Percentiles rank a stretch among this genome's conserved stretches.
phyloP scores from a whole-genome alignment of 2,888 invertebrate species.

The Eilema sororculum region DNA sequence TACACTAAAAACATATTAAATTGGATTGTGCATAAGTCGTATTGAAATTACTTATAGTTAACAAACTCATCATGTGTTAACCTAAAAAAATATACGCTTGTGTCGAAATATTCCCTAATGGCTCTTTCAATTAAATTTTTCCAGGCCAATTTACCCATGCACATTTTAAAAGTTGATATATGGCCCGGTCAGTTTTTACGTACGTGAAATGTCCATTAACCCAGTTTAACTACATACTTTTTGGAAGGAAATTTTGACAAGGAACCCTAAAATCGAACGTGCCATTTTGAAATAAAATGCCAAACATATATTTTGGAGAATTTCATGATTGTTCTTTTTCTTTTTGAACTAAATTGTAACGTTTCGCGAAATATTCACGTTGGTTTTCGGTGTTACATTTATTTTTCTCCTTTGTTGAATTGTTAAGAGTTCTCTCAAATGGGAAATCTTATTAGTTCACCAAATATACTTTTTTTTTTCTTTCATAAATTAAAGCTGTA shows the following conservation, averaged over 20 bases:
- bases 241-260: too few relatives aligned
- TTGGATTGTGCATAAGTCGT: too few relatives aligned
- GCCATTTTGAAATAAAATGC: neutral
- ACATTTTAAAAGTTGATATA: too few relatives aligned
- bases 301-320: constrained; percentile 22
- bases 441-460: constrained; percentile 19
- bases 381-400: neutral
- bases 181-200: too few relatives aligned
- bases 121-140: too few relatives aligned
- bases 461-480: constrained; percentile 16
- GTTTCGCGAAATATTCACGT: constrained; percentile 23
- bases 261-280: neutral
- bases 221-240: neutral
- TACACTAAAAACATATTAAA: too few relatives aligned
- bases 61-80: too few relatives aligned
- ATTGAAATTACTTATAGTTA: too few relatives aligned
- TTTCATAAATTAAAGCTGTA: neutral
- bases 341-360: constrained; percentile 34
- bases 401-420: constrained; percentile 12
- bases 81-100: too few relatives aligned
- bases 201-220: too few relatives aligned
- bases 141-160: too few relatives aligned
- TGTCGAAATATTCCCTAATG: too few relatives aligned
- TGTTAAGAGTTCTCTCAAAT: constrained; percentile 22
- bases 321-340: constrained; percentile 9